Percentiles rank a stretch among this genome's conserved stretches.
Conservation (phyloP, 2,113 vertebrate genomes). For the Chascanopsetta lugubris region DNA sequence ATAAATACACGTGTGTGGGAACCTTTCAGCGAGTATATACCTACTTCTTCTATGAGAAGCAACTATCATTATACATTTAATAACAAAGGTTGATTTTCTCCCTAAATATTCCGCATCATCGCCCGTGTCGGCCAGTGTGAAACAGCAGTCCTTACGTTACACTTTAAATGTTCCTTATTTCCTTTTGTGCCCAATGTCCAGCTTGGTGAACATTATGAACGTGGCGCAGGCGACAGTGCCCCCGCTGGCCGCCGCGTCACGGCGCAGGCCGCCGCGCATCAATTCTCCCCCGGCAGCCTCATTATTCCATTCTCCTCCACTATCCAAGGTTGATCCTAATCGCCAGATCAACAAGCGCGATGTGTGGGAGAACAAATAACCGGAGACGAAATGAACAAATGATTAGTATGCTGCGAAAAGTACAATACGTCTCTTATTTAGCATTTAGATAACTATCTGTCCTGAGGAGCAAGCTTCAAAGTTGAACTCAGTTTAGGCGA, state of each 20-base stretch:
- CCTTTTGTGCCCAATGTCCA: slow-evolving; percentile 28
- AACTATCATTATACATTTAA: not conserved
- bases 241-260: slow-evolving; percentile 33
- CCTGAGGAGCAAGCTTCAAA: slow-evolving; percentile 98
- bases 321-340: slow-evolving; percentile 90
- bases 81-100: not conserved
- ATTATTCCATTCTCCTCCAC: slow-evolving; percentile 78
- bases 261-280: slow-evolving; percentile 54
- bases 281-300: slow-evolving; percentile 68
- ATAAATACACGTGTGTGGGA: not conserved
- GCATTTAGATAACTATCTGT: slow-evolving; percentile 99
- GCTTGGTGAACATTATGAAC: slow-evolving; percentile 43
- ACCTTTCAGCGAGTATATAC: not conserved
- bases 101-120: slow-evolving; percentile 4
- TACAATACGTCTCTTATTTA: slow-evolving; percentile 99
- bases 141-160: slow-evolving; percentile 18
- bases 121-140: slow-evolving; percentile 9
- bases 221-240: not conserved
- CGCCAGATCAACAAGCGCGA: slow-evolving; percentile 91
- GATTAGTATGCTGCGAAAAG: slow-evolving; percentile 99
- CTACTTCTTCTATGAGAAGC: not conserved
- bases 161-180: slow-evolving; percentile 30
- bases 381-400: slow-evolving; percentile 96
- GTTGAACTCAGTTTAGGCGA: slow-evolving; percentile 99
- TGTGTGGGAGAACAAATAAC: slow-evolving; percentile 93